Evolutionary conservation across 2,888 invertebrate genomes (phyloP).

Genomic region (Ophraella communa): DNA sequence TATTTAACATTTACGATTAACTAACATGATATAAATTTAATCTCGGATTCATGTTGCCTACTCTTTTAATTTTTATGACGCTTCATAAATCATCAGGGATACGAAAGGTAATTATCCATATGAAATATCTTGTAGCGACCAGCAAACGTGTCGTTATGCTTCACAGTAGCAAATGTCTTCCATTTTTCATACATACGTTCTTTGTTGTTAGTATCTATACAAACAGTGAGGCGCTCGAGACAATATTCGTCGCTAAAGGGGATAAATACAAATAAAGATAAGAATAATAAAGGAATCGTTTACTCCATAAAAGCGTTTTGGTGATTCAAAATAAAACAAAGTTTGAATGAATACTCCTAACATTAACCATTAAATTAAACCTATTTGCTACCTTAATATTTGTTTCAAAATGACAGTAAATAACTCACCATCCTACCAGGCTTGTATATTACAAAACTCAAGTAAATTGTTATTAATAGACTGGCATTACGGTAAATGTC

Average conservation of each 20-base stretch:
- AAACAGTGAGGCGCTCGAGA: not conserved
- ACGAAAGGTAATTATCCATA: not conserved
- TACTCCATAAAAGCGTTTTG: not conserved
- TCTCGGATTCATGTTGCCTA: not conserved
- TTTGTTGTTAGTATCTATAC: slow-evolving; percentile 18
- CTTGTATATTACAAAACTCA: not conserved
- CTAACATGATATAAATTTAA: not conserved
- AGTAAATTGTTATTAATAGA: slow-evolving; percentile 36
- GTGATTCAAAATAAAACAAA: not conserved
- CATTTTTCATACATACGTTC: slow-evolving; percentile 37
- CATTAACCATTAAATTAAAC: too few species aligned
- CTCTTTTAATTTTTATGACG: not conserved
- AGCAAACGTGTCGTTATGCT: slow-evolving; percentile 25
- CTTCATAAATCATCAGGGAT: not conserved
- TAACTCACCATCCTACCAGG: not conserved
- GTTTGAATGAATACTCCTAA: not conserved
- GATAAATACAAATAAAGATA: not conserved
- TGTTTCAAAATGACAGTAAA: not conserved
- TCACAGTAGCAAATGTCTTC: slow-evolving; percentile 31
- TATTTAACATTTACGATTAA: not conserved
- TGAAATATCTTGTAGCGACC: slow-evolving; percentile 12
- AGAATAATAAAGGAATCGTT: too few species aligned
- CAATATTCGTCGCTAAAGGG: not conserved
- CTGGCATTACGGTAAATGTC: slow-evolving; percentile 25
- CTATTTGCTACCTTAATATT: not conserved